phyloP scores from a whole-genome alignment of 2,888 invertebrate genomes.

The Tholera decimalis region DNA sequence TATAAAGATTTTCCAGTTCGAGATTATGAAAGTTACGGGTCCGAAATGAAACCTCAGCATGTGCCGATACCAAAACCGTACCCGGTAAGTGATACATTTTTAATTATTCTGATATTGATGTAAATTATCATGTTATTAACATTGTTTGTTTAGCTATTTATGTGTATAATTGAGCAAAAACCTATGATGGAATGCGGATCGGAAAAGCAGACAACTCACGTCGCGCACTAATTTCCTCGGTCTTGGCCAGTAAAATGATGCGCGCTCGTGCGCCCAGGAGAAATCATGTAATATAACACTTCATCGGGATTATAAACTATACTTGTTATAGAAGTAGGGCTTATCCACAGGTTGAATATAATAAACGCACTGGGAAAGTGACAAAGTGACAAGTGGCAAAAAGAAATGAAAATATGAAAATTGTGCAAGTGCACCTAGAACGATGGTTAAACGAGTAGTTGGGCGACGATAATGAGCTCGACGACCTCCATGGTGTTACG shows the following conservation, averaged over 20 bases:
- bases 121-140: conserved; percentile 57
- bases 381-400: no score
- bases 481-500: conserved; percentile 75
- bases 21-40: conserved; percentile 83
- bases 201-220: conserved; percentile 82
- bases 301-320: conserved; percentile 60
- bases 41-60: conserved; percentile 82
- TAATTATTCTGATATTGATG: conserved; percentile 36
- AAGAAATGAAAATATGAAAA: conserved; percentile 63
- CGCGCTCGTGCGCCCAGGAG: conserved; percentile 80
- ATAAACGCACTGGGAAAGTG: conserved; percentile 24
- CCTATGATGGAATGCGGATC: conserved; percentile 88
- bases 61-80: conserved; percentile 86
- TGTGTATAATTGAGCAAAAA: conserved; percentile 80
- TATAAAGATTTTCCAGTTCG: conserved; percentile 77
- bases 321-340: conserved; percentile 25
- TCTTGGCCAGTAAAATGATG: conserved; percentile 83
- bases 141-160: conserved; percentile 59
- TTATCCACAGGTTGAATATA: background rate
- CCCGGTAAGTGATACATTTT: conserved; percentile 78
- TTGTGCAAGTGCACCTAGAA: conserved; percentile 64
- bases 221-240: conserved; percentile 89
- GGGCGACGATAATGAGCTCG: conserved; percentile 72
- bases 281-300: conserved; percentile 85
- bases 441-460: conserved; percentile 74